Base-by-base conservation (phyloP, 2,113 vertebrate species). In the Elephantulus edwardii region DNA sequence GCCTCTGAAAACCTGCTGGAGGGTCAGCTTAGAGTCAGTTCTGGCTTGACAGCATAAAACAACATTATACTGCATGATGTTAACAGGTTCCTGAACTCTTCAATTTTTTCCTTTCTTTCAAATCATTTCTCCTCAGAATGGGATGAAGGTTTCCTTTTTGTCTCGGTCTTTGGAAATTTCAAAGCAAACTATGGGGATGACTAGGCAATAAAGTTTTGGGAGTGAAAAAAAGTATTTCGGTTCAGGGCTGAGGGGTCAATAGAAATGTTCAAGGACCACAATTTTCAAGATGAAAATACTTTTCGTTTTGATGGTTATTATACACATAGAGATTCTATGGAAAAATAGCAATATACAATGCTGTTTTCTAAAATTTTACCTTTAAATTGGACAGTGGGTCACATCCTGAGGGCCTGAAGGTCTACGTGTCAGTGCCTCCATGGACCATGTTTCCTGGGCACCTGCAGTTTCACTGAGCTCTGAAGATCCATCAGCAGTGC, bases 351-450 rank as follows among this genome's bases (percentile, higher is more conserved):
- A 52, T 19, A 80, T 54, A 44, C 40, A 92, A 83, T 75, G 44
- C 64, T 86, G n/a, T n/a, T 24, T 78, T 78, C 44, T 85, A 79
- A 88, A 86, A 6, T 12, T 80, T 88, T 93, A 90, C 77, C 87
- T 93, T 93, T 56, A 86, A 50, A 19, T 83, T 40, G 72, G 46
- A 48, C 83, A 54, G 38, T 24, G 14, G 38, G 48, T 40, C 42
- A 83, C 40, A 40, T 91, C 48, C 64, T 26, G 33, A 64, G 42
- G 60, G 50, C 14, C 30, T 52, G 77, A 50, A 19, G 64, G 48
- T 81, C 40, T 12, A n/a, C n/a, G 22, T 28, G 58, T 80, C 87
- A 90, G 38, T 83, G 89, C 54, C 38, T 82, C 40, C 38, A 81
- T 26, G 24, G 19, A 28, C 33, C 35, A 33, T 2, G 33, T 70